These are phyloP conservation scores for Leptopilina clavipes DNA, from an alignment of 1,140 invertebrate genomes.

Conservation along the genomic window DNA sequence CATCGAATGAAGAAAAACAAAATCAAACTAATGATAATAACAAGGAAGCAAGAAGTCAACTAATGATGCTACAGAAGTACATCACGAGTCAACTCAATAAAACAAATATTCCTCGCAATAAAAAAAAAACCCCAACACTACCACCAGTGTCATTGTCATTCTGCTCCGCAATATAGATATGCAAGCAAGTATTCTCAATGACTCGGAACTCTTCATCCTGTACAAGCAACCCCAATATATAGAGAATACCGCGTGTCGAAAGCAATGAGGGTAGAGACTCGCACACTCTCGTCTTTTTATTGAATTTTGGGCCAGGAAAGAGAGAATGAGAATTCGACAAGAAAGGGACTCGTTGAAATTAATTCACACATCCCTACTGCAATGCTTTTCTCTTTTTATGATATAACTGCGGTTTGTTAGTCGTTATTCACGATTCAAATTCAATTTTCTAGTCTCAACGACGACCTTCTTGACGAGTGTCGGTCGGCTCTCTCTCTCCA, in stretches of 20 bases:
- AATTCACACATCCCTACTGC: slow-evolving; percentile 73
- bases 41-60: too few relatives aligned
- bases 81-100: too few relatives aligned
- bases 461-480: slow-evolving; percentile 54
- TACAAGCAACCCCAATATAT: slow-evolving; percentile 38
- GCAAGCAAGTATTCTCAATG: slow-evolving; percentile 40
- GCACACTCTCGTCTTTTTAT: slow-evolving; percentile 70
- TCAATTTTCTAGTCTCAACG: slow-evolving; percentile 65
- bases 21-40: too few relatives aligned
- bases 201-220: slow-evolving; percentile 43
- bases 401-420: slow-evolving; percentile 76
- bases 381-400: slow-evolving; percentile 75
- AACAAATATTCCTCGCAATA: too few relatives aligned
- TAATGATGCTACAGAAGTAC: too few relatives aligned
- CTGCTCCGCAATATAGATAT: neutral
- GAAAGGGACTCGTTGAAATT: slow-evolving; percentile 66
- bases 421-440: slow-evolving; percentile 73
- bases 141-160: neutral
- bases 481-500: too few relatives aligned
- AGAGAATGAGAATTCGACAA: slow-evolving; percentile 62
- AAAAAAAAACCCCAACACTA: too few relatives aligned
- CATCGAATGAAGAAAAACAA: too few relatives aligned
- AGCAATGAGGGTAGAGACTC: slow-evolving; percentile 56
- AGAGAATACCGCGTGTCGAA: too few relatives aligned
- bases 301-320: slow-evolving; percentile 73